A percentile compares a stretch with the other conserved stretches of the same genome.
Evolutionary conservation across 2,797 vertebrate genomes (phyloP).

Genomic region (Spheniscus humboldti): DNA sequence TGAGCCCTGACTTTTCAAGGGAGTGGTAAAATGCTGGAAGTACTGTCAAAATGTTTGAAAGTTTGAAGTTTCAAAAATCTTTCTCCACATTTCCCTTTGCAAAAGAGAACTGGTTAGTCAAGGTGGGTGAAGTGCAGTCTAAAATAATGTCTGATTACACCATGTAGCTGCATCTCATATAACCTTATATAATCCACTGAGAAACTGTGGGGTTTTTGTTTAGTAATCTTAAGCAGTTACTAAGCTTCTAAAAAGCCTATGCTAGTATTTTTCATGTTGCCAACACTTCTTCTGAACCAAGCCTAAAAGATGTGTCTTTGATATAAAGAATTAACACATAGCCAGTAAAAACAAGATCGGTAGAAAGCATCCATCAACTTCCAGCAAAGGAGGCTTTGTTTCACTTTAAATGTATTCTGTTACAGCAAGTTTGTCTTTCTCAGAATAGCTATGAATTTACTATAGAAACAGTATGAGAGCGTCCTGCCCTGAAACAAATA

Average conservation of each 20-base stretch:
- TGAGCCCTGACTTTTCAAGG: not conserved
- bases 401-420: not conserved
- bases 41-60: not conserved
- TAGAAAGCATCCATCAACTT: not conserved
- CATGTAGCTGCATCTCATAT: not conserved
- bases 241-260: not conserved
- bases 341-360: not conserved
- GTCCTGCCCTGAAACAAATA: slow-evolving; percentile 5
- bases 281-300: not conserved
- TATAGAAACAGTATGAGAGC: not conserved
- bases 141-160: not conserved
- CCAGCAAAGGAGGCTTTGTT: slow-evolving; percentile 10
- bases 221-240: not conserved
- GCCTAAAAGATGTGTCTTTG: not conserved
- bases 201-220: not conserved
- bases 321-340: not conserved
- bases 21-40: not conserved
- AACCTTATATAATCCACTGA: not conserved
- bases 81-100: not conserved
- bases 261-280: slow-evolving; percentile 12
- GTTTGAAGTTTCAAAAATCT: not conserved
- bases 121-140: not conserved
- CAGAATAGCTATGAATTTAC: slow-evolving; percentile 5
- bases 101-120: not conserved
- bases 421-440: slow-evolving; percentile 29